Conservation (phyloP, 2,888 invertebrate species). For the Tetheella fluctuosa region DNA sequence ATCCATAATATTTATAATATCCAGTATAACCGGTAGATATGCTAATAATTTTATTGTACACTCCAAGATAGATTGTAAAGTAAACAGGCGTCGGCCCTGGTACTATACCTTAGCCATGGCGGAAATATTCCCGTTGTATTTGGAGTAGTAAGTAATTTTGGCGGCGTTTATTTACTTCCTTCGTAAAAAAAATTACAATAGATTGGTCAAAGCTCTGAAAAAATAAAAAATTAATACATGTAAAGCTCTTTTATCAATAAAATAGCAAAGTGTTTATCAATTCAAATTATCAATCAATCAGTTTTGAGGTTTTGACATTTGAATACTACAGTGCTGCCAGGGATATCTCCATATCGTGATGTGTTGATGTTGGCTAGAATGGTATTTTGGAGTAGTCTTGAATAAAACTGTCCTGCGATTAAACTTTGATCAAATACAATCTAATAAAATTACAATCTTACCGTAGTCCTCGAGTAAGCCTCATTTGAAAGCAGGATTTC, state of each 20-base stretch:
- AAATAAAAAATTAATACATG: too few species aligned
- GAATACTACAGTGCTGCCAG: neutral
- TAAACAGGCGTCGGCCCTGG: conserved; percentile 38
- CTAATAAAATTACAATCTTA: too few species aligned
- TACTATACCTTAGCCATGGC: conserved; percentile 87
- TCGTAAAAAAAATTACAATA: conserved; percentile 20
- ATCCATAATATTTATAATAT: conserved; percentile 22
- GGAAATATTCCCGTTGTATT: conserved; percentile 87
- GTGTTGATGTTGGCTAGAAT: too few species aligned
- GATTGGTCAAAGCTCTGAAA: conserved; percentile 2
- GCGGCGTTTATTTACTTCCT: conserved; percentile 48
- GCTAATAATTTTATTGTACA: conserved; percentile 46
- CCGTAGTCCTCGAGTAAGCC: too few species aligned
- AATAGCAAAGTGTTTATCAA: conserved; percentile 32
- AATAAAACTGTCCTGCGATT: too few species aligned
- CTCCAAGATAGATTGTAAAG: conserved; percentile 18
- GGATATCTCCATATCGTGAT: too few species aligned
- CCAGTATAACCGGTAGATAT: conserved; percentile 60
- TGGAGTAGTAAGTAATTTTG: conserved; percentile 88
- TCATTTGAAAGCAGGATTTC: too few species aligned
- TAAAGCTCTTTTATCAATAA: conserved; percentile 34
- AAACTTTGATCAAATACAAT: too few species aligned
- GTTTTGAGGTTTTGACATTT: neutral
- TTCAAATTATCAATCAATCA: neutral
- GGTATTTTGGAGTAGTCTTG: too few species aligned